Base-by-base conservation (phyloP, 2,888 invertebrate species). In the Pristionchus maxplancki region DNA sequence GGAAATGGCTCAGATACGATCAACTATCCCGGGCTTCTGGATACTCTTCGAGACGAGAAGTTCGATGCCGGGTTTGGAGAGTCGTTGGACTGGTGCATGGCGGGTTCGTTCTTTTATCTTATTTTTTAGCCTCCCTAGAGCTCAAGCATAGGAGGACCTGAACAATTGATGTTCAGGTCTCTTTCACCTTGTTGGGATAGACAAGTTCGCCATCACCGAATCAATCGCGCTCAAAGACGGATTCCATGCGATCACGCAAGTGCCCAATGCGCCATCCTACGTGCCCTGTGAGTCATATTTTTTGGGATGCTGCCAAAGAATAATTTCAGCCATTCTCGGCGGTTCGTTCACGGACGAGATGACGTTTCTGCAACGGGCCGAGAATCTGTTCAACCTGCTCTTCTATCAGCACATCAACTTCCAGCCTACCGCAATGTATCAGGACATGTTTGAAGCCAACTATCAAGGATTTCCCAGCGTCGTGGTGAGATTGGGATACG, bases 51-150 rank as follows among this genome's bases (percentile, higher is more conserved):
- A 17, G 44, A 5, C 1, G 81, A 81, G 44, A 81, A 81, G 48
- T 81, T 81, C 48, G 81, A 81, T 20, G 44, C 17, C 4, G 81
- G n/a, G 4, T 48, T 81, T 48, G 81, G 48, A n/a, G 81, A 81
- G 81, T 48, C 81, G 44, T 48, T 81, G 81, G 81, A 81, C n/a
- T 48, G 44, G 81, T 81, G 81, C 81, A 81, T 71, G 6, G 71
- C 34, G 2, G 71, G 71, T 71, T 13, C 20, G 71, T 28, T 13
- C 31, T 64, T 28, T 64, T 64, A 5, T 1, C 15, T 13, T 28
- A 6, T 28, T 64, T 28, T 28, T 64, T n/a, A 24, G 5, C n/a
- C 31, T 44, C 44, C 8, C 44, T 44, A 11, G 44, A 9, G 9
- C 37, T 37, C 37, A 71, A 15, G 37, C 71, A 31, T 71, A n/a